A percentile compares a stretch with the other conserved stretches of the same genome.
Conservation (phyloP, 2,113 vertebrate species). For the Cinclus mexicanus region DNA sequence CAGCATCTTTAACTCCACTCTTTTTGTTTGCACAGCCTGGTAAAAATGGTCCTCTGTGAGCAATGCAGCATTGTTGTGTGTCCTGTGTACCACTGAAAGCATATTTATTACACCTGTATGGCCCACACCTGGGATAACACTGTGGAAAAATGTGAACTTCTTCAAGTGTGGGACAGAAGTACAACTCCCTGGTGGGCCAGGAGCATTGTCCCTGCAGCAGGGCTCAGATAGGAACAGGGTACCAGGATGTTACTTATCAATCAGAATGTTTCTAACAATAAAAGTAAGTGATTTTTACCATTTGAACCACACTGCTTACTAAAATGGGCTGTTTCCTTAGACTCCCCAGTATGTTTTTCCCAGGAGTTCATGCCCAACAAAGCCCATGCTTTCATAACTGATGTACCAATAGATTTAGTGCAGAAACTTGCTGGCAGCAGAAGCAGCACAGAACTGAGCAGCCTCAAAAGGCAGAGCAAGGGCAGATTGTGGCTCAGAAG, state of each 20-base stretch:
- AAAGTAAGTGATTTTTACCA: background rate
- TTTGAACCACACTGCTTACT: background rate
- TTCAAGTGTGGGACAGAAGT: background rate
- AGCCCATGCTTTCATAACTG: background rate
- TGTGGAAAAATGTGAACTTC: background rate
- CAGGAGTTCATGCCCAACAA: background rate
- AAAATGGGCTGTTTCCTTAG: background rate
- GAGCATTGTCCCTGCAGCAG: background rate
- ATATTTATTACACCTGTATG: background rate
- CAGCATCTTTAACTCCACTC: background rate
- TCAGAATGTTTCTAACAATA: background rate
- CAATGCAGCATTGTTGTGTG: background rate
- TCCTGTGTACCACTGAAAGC: background rate
- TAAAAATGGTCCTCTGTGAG: background rate
- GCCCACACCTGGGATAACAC: background rate
- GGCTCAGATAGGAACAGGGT: background rate
- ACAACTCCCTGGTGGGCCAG: background rate
- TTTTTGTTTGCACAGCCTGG: background rate
- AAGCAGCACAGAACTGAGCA: background rate
- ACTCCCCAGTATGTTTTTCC: background rate
- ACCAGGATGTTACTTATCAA: background rate
- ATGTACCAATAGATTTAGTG: fast-evolving
- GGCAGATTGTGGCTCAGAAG: background rate
- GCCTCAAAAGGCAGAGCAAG: background rate
- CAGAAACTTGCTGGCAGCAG: background rate